Percentiles rank a stretch among this genome's conserved stretches.
Evolutionary conservation across 2,797 vertebrate genomes (phyloP).

Genomic region (Alectoris magna): DNA sequence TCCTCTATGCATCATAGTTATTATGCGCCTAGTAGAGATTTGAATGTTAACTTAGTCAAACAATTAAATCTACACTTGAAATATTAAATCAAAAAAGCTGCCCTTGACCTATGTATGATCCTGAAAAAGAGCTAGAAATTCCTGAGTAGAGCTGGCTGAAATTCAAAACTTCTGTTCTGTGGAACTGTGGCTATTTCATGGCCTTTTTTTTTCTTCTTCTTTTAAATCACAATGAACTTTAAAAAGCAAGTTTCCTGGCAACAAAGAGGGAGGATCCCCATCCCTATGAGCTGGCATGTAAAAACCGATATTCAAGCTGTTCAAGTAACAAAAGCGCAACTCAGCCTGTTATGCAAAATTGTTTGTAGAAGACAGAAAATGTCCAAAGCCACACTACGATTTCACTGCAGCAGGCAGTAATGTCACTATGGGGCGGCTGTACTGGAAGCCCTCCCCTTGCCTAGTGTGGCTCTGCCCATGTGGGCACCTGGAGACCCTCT

Average conservation of each 20-base stretch:
- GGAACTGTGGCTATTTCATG: neutral
- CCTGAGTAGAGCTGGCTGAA: neutral
- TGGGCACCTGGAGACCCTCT: neutral
- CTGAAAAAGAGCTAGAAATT: conserved; percentile 16
- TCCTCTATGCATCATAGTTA: neutral
- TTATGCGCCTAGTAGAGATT: neutral
- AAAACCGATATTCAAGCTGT: neutral
- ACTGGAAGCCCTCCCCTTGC: neutral
- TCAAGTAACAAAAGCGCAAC: neutral
- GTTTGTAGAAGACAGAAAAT: neutral
- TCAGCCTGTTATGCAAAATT: neutral
- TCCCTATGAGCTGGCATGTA: neutral
- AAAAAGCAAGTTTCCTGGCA: neutral
- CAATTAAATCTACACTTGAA: conserved; percentile 8
- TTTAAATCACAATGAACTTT: neutral
- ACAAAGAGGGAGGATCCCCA: neutral
- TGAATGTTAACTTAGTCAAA: conserved; percentile 16
- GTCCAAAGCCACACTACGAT: neutral
- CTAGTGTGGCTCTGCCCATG: neutral
- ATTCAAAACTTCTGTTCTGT: neutral
- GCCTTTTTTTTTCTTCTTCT: accelerated
- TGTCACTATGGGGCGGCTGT: neutral
- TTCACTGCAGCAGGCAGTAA: neutral
- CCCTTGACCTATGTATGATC: conserved; percentile 6
- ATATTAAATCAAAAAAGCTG: neutral